Conservation (phyloP, 2,888 invertebrate genomes). For the Sycophila texana region DNA sequence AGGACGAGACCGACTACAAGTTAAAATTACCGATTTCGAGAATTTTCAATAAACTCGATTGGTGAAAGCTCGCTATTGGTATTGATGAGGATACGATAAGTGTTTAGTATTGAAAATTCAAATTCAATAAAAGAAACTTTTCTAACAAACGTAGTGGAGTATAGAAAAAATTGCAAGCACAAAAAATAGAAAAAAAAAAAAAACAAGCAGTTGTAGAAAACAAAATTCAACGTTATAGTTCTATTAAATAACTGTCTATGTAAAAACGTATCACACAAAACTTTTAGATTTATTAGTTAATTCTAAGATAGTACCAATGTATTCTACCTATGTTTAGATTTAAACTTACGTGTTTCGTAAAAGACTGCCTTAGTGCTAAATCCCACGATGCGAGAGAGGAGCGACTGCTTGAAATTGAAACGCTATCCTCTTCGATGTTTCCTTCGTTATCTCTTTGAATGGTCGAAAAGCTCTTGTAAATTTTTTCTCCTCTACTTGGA, state of each 20-base stretch:
- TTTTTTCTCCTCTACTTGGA: slow-evolving; percentile 72
- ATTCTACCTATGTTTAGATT: slow-evolving; percentile 26
- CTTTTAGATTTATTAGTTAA: slow-evolving; percentile 40
- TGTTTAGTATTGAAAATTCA: slow-evolving; percentile 30
- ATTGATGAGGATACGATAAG: background rate
- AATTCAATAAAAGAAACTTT: slow-evolving; percentile 44
- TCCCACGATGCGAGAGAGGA: slow-evolving; percentile 80
- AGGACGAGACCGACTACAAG: slow-evolving; percentile 75
- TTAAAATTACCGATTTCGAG: slow-evolving; percentile 61
- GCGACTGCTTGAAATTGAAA: slow-evolving; percentile 79
- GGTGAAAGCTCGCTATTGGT: background rate
- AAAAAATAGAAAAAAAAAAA: slow-evolving; percentile 32
- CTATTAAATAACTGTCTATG: slow-evolving; percentile 24
- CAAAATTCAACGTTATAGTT: slow-evolving; percentile 39
- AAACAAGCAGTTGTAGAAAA: slow-evolving; percentile 41
- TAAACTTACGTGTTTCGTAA: slow-evolving; percentile 75
- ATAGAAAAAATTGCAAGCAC: slow-evolving; percentile 36
- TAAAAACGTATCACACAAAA: slow-evolving; percentile 52
- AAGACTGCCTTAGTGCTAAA: slow-evolving; percentile 77
- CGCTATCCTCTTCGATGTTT: slow-evolving; percentile 74
- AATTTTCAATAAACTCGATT: background rate
- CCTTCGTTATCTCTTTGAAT: slow-evolving; percentile 73
- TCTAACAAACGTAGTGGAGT: slow-evolving; percentile 33
- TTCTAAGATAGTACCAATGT: slow-evolving; percentile 27
- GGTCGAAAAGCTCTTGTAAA: slow-evolving; percentile 74